Conservation (phyloP, 1,140 invertebrate genomes). For the Asbolus verrucosus region DNA sequence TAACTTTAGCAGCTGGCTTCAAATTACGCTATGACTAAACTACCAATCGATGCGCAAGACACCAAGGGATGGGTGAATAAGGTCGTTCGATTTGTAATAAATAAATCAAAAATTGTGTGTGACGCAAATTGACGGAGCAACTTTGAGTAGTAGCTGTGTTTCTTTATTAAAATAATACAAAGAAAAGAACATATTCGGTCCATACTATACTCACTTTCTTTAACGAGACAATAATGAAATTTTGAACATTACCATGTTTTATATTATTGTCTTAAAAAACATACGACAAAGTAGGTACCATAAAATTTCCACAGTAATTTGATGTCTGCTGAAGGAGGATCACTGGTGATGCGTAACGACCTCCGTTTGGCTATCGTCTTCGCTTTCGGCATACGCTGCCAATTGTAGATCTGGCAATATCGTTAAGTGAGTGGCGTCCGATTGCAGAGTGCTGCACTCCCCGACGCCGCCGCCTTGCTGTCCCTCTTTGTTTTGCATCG, state of each 20-base stretch:
- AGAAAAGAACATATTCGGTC: constrained; percentile 29
- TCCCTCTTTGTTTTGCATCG: constrained; percentile 76
- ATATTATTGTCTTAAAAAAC: constrained; percentile 29
- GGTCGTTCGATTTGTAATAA: too few relatives aligned
- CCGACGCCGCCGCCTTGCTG: constrained; percentile 65
- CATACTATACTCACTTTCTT: neutral
- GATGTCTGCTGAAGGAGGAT: neutral
- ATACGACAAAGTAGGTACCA: neutral
- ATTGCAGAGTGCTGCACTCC: constrained; percentile 80
- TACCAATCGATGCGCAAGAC: too few relatives aligned
- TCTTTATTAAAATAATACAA: constrained; percentile 38
- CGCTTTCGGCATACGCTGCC: constrained; percentile 66
- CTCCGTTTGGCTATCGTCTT: constrained; percentile 64
- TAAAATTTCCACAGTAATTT: neutral
- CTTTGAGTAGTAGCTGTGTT: constrained; percentile 15
- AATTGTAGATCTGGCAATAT: constrained; percentile 70
- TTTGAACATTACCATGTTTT: neutral
- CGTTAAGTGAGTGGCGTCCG: constrained; percentile 79
- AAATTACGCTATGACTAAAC: too few relatives aligned
- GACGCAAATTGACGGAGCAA: neutral
- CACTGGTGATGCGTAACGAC: constrained; percentile 39
- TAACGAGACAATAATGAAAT: neutral
- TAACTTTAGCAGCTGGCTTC: too few relatives aligned
- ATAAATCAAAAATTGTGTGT: too few relatives aligned
- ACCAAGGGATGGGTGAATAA: too few relatives aligned